Conservation (phyloP, 2,113 vertebrate genomes). For the Brienomyrus longianalis region DNA sequence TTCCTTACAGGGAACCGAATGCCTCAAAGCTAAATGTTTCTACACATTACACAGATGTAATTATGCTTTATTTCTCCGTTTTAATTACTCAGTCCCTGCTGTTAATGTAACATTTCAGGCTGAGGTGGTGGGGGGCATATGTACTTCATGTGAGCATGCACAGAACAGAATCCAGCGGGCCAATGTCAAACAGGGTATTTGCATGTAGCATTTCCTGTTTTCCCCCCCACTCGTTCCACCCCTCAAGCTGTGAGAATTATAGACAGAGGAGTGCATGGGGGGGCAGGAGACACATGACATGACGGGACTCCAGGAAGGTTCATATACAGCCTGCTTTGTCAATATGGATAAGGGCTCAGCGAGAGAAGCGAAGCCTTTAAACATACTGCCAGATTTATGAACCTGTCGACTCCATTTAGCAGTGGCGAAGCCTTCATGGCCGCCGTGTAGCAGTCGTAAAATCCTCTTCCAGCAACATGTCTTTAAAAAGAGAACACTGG, state of each 20-base stretch:
- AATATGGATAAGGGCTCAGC: not conserved
- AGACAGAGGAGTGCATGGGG: not conserved
- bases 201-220: not conserved
- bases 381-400: constrained; percentile 20
- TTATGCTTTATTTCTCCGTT: not conserved
- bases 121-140: not conserved
- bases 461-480: not conserved
- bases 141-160: not conserved
- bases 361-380: not conserved
- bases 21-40: not conserved
- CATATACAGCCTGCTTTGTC: not conserved
- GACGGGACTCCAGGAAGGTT: not conserved
- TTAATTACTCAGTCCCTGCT: not conserved
- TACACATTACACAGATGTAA: not conserved
- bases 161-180: not conserved
- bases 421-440: not conserved
- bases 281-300: not conserved
- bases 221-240: not conserved
- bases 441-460: not conserved
- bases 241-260: constrained; percentile 1
- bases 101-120: not conserved
- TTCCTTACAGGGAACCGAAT: not conserved
- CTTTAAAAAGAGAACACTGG: not conserved
- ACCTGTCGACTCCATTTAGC: not conserved
- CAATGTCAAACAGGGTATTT: not conserved